Base-by-base conservation (phyloP, 2,888 invertebrate genomes). In the Thelaira solivaga region DNA sequence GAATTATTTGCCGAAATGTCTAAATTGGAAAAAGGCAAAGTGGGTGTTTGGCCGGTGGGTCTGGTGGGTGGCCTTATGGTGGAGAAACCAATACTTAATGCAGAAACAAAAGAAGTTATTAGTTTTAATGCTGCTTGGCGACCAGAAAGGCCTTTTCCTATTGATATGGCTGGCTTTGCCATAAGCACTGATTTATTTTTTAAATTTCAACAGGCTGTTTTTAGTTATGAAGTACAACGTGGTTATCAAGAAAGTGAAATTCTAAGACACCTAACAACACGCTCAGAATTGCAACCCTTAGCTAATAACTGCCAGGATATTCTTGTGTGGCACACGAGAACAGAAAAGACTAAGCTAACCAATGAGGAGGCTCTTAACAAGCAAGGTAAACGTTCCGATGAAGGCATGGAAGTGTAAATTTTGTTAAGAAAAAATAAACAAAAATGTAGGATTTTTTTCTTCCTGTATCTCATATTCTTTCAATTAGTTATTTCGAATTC, bases 321-420 rank as follows among this genome's bases (percentile, higher is more conserved):
- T n/a, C 94, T 96, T 79, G 99, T 99, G 0, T 99, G 99, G 99
- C 99, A 99, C 86, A 99, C 99, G 2, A 91, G 98, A 84, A 98
- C 99, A 0, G 97, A 98, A 88, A 93, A 94, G 83, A 95, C 97
- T 0, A 92, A 93, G 51, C 90, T 98, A 67, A 91, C 91, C 83
- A 90, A 94, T 87, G 94, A 96, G 89, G 90, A 90, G 85, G 87
- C 92, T 84, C 85, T 90, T 82, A 81, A 85, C 47, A 91, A 90
- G 65, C 89, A 90, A 77, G 91, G 92, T 18, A 83, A 85, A 74
- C 89, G 86, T 31, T 93, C 94, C 0, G 91, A 93, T 83, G 83
- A 84, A 7, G 91, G 90, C 61, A 92, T 93, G 68, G 93, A 93
- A 87, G 92, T 93, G 24, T 87, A 85, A 10, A 61, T 2, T 18